phyloP scores from a whole-genome alignment of 2,888 invertebrate genomes.

The Drosophila fungiperda region DNA sequence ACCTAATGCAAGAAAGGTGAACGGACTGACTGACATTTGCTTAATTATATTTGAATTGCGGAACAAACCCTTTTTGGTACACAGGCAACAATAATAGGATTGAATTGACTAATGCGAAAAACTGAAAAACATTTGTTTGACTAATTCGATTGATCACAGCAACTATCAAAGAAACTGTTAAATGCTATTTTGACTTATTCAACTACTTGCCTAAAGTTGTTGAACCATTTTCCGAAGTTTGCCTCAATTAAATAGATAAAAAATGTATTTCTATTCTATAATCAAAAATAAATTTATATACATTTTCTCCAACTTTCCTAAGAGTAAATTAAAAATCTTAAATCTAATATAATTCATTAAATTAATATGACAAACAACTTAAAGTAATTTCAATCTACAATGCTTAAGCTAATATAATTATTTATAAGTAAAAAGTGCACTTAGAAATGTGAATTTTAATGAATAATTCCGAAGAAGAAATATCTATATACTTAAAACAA shows the following conservation, averaged over 20 bases:
- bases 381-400: no score
- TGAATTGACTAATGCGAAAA: neutral
- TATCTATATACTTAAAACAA: no score
- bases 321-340: neutral
- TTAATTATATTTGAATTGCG: conserved; percentile 72
- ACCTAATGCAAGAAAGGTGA: conserved; percentile 54
- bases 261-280: neutral
- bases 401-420: neutral
- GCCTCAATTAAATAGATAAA: neutral
- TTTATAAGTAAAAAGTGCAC: neutral
- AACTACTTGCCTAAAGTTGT: neutral
- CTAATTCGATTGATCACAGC: neutral
- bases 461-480: neutral
- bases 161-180: neutral
- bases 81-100: conserved; percentile 15
- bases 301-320: neutral
- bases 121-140: conserved; percentile 1
- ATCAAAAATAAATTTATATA: neutral
- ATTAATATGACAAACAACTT: no score
- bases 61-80: conserved; percentile 58
- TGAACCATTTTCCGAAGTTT: no score
- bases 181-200: neutral
- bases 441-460: neutral
- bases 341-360: neutral
- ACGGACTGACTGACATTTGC: conserved; percentile 73